Evolutionary conservation across 2,888 invertebrate species (phyloP), one percentile per base, ranked within the genome.

Genomic region (Lymantria dispar): DNA sequence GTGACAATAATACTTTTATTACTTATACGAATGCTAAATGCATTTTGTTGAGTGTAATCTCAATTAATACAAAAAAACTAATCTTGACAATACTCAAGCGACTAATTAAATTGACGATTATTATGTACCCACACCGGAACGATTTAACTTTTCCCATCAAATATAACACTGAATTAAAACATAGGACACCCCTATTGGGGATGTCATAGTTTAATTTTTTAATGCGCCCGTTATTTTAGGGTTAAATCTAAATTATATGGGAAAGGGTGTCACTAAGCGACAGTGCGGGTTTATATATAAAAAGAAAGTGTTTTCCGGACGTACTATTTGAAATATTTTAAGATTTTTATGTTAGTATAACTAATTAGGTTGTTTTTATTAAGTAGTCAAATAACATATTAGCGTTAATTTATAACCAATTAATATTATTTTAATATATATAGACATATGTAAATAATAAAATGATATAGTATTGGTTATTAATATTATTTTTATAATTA

Each of bases 141-240:
- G 51, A 60, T 78, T 68, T 62, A 85, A 84, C 76, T 80, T 84
- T 86, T 85, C 88, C 81, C 88, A 87, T 85, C 78, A 80, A 76
- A 66, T 78, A 67, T 66, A 64, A 68, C 64, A 66, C 64, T 69
- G 72, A 82, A 87, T 86, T 83, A 83, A 85, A 85, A 83, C 75
- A 85, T 76, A 84, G 80, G 61, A 73, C 74, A 80, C 88, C 87
- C 88, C 83, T 85, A 87, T 88, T 69, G 60, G 41, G 58, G 56
- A 55, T 62, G 68, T 72, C 69, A 69, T 60, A 66, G 73, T 72
- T 74, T 76, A 70, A 72, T 72, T 76, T 78, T 76, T 77, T 76
- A 76, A 78, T 72, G 68, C 69, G 64, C 47, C 61, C 58, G 56
- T 48, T 60, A 61, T 69, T 69, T 74, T 74, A 73, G 74, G 76